phyloP scores from a whole-genome alignment of 2,888 invertebrate genomes.

The Muscina levida region DNA sequence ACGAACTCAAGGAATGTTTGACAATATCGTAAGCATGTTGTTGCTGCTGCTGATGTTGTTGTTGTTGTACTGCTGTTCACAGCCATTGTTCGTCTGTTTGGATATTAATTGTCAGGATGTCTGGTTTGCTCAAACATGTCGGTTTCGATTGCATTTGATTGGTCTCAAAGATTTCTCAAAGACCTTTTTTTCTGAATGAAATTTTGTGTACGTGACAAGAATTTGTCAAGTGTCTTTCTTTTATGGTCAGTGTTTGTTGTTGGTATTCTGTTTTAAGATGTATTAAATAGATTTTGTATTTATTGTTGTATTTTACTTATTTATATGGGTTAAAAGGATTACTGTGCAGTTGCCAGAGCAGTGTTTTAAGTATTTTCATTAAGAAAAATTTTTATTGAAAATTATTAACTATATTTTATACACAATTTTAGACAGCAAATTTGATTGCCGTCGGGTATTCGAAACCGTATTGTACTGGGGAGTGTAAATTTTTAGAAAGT shows the following conservation, averaged over 20 bases:
- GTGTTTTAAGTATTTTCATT: too few relatives aligned
- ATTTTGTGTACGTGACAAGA: slow-evolving; percentile 58
- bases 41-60: slow-evolving; percentile 18
- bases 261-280: slow-evolving; percentile 23
- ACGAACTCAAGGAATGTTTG: slow-evolving; percentile 34
- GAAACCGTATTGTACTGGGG: too few relatives aligned
- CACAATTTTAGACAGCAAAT: too few relatives aligned
- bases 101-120: slow-evolving; percentile 56
- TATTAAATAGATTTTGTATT: slow-evolving; percentile 16
- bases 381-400: too few relatives aligned
- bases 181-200: slow-evolving; percentile 56
- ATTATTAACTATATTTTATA: too few relatives aligned
- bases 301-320: slow-evolving; percentile 15
- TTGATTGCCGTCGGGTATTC: too few relatives aligned
- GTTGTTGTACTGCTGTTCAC: slow-evolving; percentile 26
- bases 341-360: neutral
- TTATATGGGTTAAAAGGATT: slow-evolving; percentile 34
- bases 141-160: slow-evolving; percentile 33
- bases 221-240: slow-evolving; percentile 49
- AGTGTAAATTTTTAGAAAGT: too few relatives aligned
- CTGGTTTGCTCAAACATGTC: slow-evolving; percentile 54
- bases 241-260: neutral
- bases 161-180: slow-evolving; percentile 32
- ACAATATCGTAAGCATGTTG: slow-evolving; percentile 48
- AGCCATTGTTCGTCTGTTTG: neutral